A percentile compares a stretch with the other conserved stretches of the same genome.
These are phyloP conservation scores for Ctenosaura bakeri DNA, from an alignment of 2,797 vertebrate genomes.

Conservation along the genomic window DNA sequence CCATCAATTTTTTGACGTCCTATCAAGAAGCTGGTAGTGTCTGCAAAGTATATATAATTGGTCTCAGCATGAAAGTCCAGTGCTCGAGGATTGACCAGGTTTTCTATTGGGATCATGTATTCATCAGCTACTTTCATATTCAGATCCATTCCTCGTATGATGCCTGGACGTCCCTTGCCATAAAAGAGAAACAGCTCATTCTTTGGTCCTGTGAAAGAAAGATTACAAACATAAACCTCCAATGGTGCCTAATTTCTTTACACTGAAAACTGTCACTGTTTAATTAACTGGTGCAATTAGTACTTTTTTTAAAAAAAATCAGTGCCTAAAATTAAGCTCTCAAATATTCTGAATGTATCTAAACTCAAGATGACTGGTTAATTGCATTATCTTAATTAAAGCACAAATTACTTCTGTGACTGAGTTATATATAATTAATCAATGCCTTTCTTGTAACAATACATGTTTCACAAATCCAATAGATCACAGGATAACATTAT, in stretches of 20 bases:
- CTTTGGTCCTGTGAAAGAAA: constrained; percentile 90
- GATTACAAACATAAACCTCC: constrained; percentile 81
- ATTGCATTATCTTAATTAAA: constrained; percentile 83
- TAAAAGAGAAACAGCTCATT: constrained; percentile 98
- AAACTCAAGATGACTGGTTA: constrained; percentile 72
- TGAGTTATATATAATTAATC: constrained; percentile 77
- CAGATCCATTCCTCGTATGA: constrained; percentile 94
- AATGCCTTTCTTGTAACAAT: constrained; percentile 72
- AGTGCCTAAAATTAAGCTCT: constrained; percentile 79
- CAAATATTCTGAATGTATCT: constrained; percentile 77
- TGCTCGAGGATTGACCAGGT: constrained; percentile 96
- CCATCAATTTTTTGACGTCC: constrained; percentile 96
- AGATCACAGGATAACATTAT: constrained; percentile 70
- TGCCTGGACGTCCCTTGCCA: constrained; percentile 96
- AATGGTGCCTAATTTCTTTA: constrained; percentile 77
- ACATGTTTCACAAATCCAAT: constrained; percentile 62
- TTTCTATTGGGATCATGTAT: constrained; percentile 95
- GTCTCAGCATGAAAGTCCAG: constrained; percentile 94
- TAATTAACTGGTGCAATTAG: constrained; percentile 84
- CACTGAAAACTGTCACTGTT: constrained; percentile 68
- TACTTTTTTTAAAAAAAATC: constrained; percentile 46
- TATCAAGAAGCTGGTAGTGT: constrained; percentile 98
- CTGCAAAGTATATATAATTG: constrained; percentile 96
- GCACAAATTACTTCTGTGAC: constrained; percentile 79
- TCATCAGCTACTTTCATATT: constrained; percentile 95